Percentiles rank a stretch among this genome's conserved stretches.
Evolutionary conservation across 2,888 invertebrate species (phyloP).

Genomic region (Pammene fasciana): DNA sequence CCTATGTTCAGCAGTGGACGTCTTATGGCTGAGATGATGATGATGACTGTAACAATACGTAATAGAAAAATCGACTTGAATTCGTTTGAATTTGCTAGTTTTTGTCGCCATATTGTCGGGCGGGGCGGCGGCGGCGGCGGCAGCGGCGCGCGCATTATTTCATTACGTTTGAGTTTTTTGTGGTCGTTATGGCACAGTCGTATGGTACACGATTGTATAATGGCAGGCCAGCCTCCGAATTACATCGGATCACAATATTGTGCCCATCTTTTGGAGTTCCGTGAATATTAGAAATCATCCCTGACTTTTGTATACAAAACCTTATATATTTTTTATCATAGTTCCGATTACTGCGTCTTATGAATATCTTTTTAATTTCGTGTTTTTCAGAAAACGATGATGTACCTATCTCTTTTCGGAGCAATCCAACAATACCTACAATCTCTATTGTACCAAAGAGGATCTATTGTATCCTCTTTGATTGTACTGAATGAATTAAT

Average conservation of each 20-base stretch:
- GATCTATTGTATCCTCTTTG: too few relatives aligned
- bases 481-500: too few relatives aligned
- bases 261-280: conserved; percentile 14
- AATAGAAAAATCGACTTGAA: neutral
- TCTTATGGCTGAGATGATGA: too few relatives aligned
- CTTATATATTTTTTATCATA: too few relatives aligned
- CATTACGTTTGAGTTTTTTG: conserved; percentile 21
- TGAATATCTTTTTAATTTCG: too few relatives aligned
- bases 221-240: conserved; percentile 28
- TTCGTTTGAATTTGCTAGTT: conserved; percentile 16
- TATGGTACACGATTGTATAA: conserved; percentile 24
- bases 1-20: too few relatives aligned
- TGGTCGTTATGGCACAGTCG: conserved; percentile 2
- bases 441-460: too few relatives aligned
- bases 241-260: conserved; percentile 28
- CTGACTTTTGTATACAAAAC: neutral
- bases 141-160: conserved; percentile 10
- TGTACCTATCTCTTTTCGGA: too few relatives aligned
- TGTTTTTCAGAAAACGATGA: too few relatives aligned
- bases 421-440: too few relatives aligned
- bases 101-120: neutral
- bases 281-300: neutral
- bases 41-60: neutral
- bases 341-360: too few relatives aligned
- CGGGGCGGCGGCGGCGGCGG: too few relatives aligned